Conservation (phyloP, 2,888 invertebrate genomes). For the Anoncus sp. region DNA sequence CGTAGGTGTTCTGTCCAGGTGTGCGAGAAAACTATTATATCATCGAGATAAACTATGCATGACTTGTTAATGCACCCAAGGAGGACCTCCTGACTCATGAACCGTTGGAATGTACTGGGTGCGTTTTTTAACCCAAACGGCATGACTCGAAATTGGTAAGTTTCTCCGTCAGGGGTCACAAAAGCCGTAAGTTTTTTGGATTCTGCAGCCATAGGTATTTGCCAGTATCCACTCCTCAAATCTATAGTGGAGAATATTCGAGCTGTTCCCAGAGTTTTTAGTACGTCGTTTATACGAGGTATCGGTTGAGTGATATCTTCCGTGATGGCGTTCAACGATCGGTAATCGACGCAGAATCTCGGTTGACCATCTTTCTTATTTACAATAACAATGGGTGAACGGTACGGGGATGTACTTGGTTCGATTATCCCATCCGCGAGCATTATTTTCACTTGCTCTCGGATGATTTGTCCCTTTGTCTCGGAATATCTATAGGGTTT, state of each 20-base stretch:
- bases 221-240: conserved; percentile 71
- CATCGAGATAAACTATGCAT: conserved; percentile 13
- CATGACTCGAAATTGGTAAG: conserved; percentile 12
- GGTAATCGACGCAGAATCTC: conserved; percentile 63
- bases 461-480: conserved; percentile 43
- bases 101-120: neutral
- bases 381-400: conserved; percentile 48
- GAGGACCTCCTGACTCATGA: conserved; percentile 13
- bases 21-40: neutral
- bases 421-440: conserved; percentile 57
- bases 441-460: conserved; percentile 58
- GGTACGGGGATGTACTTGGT: conserved; percentile 51
- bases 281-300: conserved; percentile 62
- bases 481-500: conserved; percentile 22
- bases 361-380: conserved; percentile 21
- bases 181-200: neutral
- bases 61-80: neutral
- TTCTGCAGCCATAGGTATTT: conserved; percentile 49
- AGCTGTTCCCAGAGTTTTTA: conserved; percentile 66
- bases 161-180: neutral
- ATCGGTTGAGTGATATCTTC: conserved; percentile 38
- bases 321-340: conserved; percentile 64
- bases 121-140: conserved; percentile 19
- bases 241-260: conserved; percentile 69
- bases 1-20: neutral